Evolutionary conservation across 2,113 vertebrate species (phyloP).

Genomic region (Illadopsis cleaveri): DNA sequence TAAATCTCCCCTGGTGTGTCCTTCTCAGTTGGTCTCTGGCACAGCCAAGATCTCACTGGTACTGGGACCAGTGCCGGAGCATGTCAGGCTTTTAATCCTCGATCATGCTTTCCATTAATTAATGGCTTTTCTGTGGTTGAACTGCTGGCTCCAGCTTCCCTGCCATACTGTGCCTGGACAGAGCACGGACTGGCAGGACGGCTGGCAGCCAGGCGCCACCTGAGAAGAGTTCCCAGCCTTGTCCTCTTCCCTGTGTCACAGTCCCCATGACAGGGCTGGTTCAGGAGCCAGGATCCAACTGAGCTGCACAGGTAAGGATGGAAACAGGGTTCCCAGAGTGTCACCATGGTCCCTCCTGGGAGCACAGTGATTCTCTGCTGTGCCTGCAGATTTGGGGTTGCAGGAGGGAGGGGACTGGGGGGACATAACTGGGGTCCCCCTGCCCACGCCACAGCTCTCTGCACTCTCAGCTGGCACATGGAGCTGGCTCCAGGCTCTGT

Average conservation of each 20-base stretch:
- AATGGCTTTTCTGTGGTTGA: not conserved
- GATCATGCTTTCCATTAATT: not conserved
- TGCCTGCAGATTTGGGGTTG: not conserved
- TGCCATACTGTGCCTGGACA: not conserved
- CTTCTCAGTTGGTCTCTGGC: not conserved
- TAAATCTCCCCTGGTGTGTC: not conserved
- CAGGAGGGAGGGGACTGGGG: not conserved
- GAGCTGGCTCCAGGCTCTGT: not conserved
- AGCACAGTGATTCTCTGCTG: not conserved
- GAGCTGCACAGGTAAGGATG: not conserved
- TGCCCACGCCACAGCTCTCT: not conserved
- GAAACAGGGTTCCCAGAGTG: not conserved
- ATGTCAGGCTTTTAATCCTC: not conserved
- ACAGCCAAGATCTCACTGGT: not conserved
- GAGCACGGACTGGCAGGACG: accelerated
- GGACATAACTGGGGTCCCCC: not conserved
- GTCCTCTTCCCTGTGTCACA: not conserved
- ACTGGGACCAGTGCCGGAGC: not conserved
- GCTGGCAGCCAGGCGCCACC: not conserved
- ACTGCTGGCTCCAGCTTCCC: not conserved
- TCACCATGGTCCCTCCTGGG: not conserved
- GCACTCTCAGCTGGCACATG: accelerated
- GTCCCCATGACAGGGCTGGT: not conserved
- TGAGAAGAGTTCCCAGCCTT: not conserved
- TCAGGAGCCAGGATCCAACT: not conserved